These are phyloP conservation scores for Varanus salvator DNA, from an alignment of 2,113 vertebrate genomes.

Conservation along the genomic window DNA sequence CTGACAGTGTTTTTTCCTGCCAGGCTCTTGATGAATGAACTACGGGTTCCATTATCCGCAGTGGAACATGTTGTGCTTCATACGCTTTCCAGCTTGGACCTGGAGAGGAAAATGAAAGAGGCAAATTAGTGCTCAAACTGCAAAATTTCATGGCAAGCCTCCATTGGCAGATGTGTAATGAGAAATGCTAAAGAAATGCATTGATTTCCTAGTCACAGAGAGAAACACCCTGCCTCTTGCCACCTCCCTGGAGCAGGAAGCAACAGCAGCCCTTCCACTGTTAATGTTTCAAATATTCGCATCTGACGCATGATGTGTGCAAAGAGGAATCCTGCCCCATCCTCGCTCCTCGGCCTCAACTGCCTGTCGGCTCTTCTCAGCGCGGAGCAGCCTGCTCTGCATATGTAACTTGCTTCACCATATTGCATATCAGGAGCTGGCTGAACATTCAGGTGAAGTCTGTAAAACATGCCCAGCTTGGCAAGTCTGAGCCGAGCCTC, in stretches of 20 bases:
- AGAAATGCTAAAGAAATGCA: not conserved
- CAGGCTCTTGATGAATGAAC: not conserved
- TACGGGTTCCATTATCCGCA: not conserved
- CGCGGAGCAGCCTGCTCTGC: not conserved
- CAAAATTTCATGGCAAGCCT: not conserved
- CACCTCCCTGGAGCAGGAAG: not conserved
- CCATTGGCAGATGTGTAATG: not conserved
- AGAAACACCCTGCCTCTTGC: not conserved
- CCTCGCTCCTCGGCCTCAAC: not conserved
- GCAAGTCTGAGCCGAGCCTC: not conserved
- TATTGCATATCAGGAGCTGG: constrained; percentile 1
- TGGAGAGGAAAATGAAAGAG: not conserved
- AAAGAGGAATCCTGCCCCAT: not conserved
- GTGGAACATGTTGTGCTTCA: not conserved
- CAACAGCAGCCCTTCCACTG: not conserved
- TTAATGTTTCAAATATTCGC: not conserved
- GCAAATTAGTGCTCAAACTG: accelerated
- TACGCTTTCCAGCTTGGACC: not conserved
- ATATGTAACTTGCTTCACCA: constrained; percentile 30
- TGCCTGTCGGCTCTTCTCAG: not conserved
- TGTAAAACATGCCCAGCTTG: constrained; percentile 15
- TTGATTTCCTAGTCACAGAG: not conserved
- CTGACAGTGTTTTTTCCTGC: not conserved
- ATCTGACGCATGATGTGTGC: not conserved
- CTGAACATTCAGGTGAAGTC: constrained; percentile 20